Evolutionary conservation across 2,888 invertebrate species (phyloP), one percentile per base, ranked within the genome.

Genomic region (Taenaris catops): DNA sequence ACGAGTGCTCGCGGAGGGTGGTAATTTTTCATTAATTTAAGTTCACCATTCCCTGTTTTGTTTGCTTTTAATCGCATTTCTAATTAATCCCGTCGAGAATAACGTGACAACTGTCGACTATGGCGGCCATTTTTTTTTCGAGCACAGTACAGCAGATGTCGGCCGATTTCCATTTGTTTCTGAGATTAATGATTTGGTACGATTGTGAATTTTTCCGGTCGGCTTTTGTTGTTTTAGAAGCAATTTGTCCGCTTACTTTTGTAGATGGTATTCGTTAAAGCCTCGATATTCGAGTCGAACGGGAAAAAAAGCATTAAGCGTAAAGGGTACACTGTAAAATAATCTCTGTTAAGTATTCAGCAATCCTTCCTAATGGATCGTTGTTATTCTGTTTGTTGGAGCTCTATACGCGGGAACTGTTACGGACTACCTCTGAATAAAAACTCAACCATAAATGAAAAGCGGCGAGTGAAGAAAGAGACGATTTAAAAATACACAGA

Each of bases 11-110:
- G 71, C 73, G 61, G 80, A 83, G 86, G 86, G 86, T 86, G 86
- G 86, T 86, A 86, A 86, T 86, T 86, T 86, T 86, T 86, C 86
- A 86, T 86, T 86, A 86, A 86, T 86, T 86, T 86, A 86, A 86
- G 86, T 86, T 86, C 86, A 84, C 84, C 80, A 83, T 83, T 84
- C 81, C 81, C 84, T 84, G 84, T 86, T 84, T 86, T 86, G 86
- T 86, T 86, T 86, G 84, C 81, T 86, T 86, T 86, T 86, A 86
- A 86, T 86, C 86, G 84, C 80, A 84, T 86, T 86, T 86, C 84
- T 86, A 86, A 86, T 86, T 86, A 86, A 86, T 86, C 84, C 86
- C 84, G 81, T 74, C 80, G 84, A 84, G 84, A 84, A 86, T 86
- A 86, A 84, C 86, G 84, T 86, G 86, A 86, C 86, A 86, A 86